Conservation (phyloP, 2,113 vertebrate species). For the Neoarius graeffei region DNA sequence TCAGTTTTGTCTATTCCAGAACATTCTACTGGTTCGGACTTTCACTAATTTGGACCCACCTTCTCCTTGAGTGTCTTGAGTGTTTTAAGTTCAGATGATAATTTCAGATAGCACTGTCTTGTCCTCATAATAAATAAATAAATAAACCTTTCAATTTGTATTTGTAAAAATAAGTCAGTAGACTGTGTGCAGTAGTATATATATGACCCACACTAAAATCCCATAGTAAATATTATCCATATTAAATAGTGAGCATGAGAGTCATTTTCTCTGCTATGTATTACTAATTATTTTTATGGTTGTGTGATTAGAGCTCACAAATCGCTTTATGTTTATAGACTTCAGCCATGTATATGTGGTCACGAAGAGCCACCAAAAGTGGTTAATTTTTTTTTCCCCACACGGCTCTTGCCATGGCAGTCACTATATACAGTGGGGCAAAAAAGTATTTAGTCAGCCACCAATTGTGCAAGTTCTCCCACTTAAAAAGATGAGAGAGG, state of each 20-base stretch:
- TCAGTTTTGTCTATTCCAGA: neutral
- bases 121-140: neutral
- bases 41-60: neutral
- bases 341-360: neutral
- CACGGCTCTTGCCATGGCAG: slow-evolving; percentile 24
- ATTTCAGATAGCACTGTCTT: neutral
- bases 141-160: neutral
- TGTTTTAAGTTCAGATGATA: neutral
- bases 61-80: neutral
- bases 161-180: neutral
- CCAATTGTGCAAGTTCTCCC: too few species aligned
- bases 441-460: too few species aligned
- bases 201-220: neutral
- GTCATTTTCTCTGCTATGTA: neutral
- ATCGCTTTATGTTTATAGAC: slow-evolving; percentile 17
- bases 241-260: neutral
- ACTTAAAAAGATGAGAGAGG: too few species aligned
- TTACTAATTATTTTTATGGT: slow-evolving; percentile 19
- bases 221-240: slow-evolving; percentile 10
- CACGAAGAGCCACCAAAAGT: slow-evolving; percentile 22
- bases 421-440: too few species aligned
- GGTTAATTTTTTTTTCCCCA: slow-evolving; percentile 7
- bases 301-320: slow-evolving; percentile 2
- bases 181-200: too few species aligned
- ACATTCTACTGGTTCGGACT: neutral